A percentile compares a stretch with the other conserved stretches of the same genome.
Evolutionary conservation across 2,888 invertebrate genomes (phyloP).

Genomic region (Apoderus coryli): DNA sequence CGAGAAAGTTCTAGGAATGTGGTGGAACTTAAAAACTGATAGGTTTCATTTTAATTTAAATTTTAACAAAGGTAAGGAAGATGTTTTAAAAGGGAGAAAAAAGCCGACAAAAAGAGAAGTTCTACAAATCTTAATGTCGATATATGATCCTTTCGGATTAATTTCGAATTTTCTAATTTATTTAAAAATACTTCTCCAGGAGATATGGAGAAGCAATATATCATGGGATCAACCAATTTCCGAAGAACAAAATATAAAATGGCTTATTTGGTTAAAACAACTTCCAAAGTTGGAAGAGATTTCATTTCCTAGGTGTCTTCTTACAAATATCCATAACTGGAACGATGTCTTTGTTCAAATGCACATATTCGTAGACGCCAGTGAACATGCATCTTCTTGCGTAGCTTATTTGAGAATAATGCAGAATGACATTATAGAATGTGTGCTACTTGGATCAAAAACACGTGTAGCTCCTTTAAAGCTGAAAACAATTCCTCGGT

Average conservation of each 20-base stretch:
- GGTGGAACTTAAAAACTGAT: conserved; percentile 8
- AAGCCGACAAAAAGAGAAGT: conserved; percentile 14
- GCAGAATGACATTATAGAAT: conserved; percentile 5
- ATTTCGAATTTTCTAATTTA: conserved; percentile 14
- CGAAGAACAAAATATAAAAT: no score
- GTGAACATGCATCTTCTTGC: conserved; percentile 16
- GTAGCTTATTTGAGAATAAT: conserved; percentile 16
- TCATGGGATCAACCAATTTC: no score
- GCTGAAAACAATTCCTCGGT: conserved; percentile 16
- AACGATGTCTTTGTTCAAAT: conserved; percentile 2
- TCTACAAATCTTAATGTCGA: conserved; percentile 10
- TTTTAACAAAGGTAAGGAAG: conserved; percentile 11
- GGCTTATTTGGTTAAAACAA: conserved; percentile 15
- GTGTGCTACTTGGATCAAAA: conserved; percentile 15
- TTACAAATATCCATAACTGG: not conserved
- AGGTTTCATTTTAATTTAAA: conserved; percentile 5
- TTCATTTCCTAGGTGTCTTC: conserved; percentile 16
- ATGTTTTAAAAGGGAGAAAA: conserved; percentile 6
- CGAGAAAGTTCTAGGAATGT: conserved; percentile 11
- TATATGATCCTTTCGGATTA: conserved; percentile 11
- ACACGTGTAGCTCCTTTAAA: conserved; percentile 18
- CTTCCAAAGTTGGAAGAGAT: conserved; percentile 15
- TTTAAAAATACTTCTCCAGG: conserved; percentile 12
- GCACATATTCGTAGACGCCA: conserved; percentile 13
- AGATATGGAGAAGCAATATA: conserved; percentile 9